Evolutionary conservation across 2,888 invertebrate genomes (phyloP).

Genomic region (Andrena praecox): DNA sequence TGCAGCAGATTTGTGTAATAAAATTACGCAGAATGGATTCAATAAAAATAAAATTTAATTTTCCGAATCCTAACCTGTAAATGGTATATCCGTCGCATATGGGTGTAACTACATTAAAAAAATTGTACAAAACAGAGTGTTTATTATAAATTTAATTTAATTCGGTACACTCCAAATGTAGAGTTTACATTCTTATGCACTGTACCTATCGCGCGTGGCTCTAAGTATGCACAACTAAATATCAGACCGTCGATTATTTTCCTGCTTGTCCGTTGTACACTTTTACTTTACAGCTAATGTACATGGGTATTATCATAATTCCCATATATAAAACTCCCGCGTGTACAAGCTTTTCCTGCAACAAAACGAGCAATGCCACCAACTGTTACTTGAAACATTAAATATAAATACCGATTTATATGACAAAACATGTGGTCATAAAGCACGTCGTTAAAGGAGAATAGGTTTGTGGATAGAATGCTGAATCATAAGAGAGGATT

Average conservation of each 20-base stretch:
- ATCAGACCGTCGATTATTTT: not conserved
- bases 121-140: not conserved
- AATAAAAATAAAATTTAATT: constrained; percentile 10
- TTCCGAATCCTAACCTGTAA: not conserved
- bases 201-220: not conserved
- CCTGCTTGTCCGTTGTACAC: not conserved
- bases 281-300: constrained; percentile 10
- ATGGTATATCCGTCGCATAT: not conserved
- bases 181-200: constrained; percentile 1
- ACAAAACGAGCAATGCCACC: not conserved
- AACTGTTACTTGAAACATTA: not conserved
- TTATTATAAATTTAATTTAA: constrained; percentile 21
- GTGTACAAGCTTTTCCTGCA: constrained; percentile 39
- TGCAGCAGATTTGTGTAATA: constrained; percentile 21
- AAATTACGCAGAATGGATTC: constrained; percentile 3
- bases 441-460: not conserved
- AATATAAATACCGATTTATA: not conserved
- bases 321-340: not conserved
- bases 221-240: not conserved
- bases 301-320: constrained; percentile 9
- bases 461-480: not conserved
- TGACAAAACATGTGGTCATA: too few relatives aligned
- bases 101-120: not conserved
- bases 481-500: not conserved
- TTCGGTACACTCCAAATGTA: not conserved